Percentiles rank a stretch among this genome's conserved stretches.
These are phyloP conservation scores for Cyclopterus lumpus DNA, from an alignment of 2,797 vertebrate species.

Conservation along the genomic window DNA sequence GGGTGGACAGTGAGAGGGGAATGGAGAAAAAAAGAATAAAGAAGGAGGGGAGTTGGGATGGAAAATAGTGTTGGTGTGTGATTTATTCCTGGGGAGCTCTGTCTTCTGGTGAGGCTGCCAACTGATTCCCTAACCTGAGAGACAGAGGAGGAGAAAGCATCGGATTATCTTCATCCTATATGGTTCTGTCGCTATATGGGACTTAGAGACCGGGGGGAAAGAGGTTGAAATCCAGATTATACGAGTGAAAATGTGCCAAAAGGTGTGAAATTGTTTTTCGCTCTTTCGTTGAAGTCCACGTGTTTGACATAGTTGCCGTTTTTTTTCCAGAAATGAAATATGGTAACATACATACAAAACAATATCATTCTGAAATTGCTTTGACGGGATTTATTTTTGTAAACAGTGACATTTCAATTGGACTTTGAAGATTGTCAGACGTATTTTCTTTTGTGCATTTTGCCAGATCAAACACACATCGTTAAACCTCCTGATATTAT, in stretches of 20 bases:
- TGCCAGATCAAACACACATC: conserved; percentile 27
- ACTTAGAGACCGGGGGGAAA: conserved; percentile 8
- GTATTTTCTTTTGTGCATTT: background rate
- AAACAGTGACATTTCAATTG: background rate
- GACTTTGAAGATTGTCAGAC: background rate
- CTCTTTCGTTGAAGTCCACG: background rate
- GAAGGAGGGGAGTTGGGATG: conserved; percentile 23
- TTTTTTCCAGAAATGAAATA: background rate
- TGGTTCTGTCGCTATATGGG: conserved; percentile 20
- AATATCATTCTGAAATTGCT: background rate
- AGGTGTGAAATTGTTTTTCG: background rate
- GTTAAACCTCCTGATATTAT: conserved; percentile 11
- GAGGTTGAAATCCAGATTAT: conserved; percentile 28
- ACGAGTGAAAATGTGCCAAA: conserved; percentile 16
- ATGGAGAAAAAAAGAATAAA: conserved; percentile 36
- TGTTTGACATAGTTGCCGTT: background rate
- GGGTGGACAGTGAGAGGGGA: background rate
- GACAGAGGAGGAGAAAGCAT: background rate
- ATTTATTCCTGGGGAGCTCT: conserved; percentile 73
- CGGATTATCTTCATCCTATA: conserved; percentile 48
- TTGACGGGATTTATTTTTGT: background rate
- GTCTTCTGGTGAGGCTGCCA: conserved; percentile 60
- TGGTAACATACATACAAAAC: background rate
- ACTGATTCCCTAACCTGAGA: conserved; percentile 62
- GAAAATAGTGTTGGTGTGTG: conserved; percentile 62